These are phyloP conservation scores for Amblyopsis hoosieri DNA, from an alignment of 2,797 vertebrate genomes.

Conservation along the genomic window DNA sequence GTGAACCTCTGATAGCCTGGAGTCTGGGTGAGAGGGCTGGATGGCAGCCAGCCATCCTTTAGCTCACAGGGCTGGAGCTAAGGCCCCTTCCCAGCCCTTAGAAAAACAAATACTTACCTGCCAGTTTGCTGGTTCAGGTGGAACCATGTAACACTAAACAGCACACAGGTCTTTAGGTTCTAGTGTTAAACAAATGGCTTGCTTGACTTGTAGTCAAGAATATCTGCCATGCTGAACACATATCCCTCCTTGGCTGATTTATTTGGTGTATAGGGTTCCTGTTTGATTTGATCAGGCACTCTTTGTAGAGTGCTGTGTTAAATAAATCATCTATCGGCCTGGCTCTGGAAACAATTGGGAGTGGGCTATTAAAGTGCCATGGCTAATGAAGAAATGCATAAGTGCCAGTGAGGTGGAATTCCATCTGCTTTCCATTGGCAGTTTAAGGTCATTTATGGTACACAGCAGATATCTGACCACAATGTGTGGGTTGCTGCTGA, in stretches of 20 bases:
- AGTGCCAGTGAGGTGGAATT: background rate
- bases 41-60: slow-evolving; percentile 34
- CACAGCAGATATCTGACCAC: slow-evolving; percentile 36
- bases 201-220: slow-evolving; percentile 18
- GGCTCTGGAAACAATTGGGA: slow-evolving; percentile 74
- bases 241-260: slow-evolving; percentile 14
- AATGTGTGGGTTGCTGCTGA: slow-evolving; percentile 20
- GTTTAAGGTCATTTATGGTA: slow-evolving; percentile 48
- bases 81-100: slow-evolving; percentile 5
- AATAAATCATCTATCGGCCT: slow-evolving; percentile 52
- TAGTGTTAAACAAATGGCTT: slow-evolving; percentile 19
- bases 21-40: slow-evolving; percentile 54
- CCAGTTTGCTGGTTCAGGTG: slow-evolving; percentile 14
- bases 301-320: slow-evolving; percentile 33
- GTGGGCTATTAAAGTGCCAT: slow-evolving; percentile 67
- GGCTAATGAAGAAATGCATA: slow-evolving; percentile 54
- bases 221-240: background rate
- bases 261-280: slow-evolving; percentile 18
- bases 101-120: slow-evolving; percentile 1
- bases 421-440: slow-evolving; percentile 59
- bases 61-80: slow-evolving; percentile 15
- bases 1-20: slow-evolving; percentile 56
- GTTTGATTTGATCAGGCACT: slow-evolving; percentile 43
- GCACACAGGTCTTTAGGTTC: slow-evolving; percentile 2
- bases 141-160: slow-evolving; percentile 35